phyloP scores from a whole-genome alignment of 2,797 vertebrate species.

The Streptopelia turtur region DNA sequence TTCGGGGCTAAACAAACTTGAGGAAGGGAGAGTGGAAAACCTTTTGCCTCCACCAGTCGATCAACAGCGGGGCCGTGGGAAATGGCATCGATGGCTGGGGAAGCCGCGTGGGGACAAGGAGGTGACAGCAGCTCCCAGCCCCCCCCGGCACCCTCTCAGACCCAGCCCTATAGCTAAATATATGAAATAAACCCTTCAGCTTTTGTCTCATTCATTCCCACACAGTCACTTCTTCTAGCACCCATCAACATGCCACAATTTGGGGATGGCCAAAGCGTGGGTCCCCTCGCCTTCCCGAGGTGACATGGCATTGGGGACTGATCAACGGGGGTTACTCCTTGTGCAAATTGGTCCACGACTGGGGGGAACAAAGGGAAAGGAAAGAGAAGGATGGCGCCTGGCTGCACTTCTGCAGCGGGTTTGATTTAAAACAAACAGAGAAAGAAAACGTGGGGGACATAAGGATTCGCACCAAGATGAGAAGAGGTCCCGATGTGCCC shows the following conservation, averaged over 20 bases:
- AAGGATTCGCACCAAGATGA: not conserved
- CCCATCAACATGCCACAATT: fast-evolving
- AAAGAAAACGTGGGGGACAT: not conserved
- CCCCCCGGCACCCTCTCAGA: not conserved
- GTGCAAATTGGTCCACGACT: not conserved
- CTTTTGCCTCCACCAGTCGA: not conserved
- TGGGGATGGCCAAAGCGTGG: not conserved
- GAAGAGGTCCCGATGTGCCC: not conserved
- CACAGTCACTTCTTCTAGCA: not conserved
- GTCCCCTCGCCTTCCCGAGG: fast-evolving
- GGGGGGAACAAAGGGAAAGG: not conserved
- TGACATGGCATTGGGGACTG: not conserved
- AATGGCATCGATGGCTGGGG: not conserved
- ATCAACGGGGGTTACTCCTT: not conserved
- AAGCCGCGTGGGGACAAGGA: not conserved
- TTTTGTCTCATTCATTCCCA: not conserved
- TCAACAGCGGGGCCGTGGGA: not conserved
- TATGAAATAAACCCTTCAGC: fast-evolving
- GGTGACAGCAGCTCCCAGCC: not conserved
- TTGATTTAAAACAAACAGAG: not conserved
- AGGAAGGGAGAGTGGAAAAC: not conserved
- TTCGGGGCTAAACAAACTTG: slow-evolving; percentile 57
- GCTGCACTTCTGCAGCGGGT: no score
- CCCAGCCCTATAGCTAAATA: not conserved
- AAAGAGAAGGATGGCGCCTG: fast-evolving